phyloP scores from a whole-genome alignment of 2,888 invertebrate species.

The Brenthis daphne region DNA sequence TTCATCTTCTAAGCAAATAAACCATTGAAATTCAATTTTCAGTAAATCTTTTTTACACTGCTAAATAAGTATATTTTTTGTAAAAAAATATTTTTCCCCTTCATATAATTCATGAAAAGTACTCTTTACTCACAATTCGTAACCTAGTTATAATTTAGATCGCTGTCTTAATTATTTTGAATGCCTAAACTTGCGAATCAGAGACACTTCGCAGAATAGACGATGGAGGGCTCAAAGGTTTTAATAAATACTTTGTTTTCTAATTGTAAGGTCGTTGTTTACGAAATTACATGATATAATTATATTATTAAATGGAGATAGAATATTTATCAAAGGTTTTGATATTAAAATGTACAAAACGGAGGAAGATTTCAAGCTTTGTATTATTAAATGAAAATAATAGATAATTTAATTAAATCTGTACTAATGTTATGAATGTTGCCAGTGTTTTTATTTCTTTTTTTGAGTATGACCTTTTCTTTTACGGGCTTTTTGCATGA shows the following conservation, averaged over 20 bases:
- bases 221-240: slow-evolving; percentile 1
- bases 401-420: too few species aligned
- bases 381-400: too few species aligned
- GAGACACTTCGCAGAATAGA: slow-evolving; percentile 10
- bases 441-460: too few species aligned
- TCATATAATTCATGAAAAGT: too few species aligned
- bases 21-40: neutral
- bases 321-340: neutral
- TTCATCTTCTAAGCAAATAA: neutral
- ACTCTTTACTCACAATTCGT: slow-evolving; percentile 9
- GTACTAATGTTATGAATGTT: too few species aligned
- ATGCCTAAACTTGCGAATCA: slow-evolving; percentile 7
- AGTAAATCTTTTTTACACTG: too few species aligned
- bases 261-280: slow-evolving; percentile 3
- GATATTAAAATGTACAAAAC: neutral
- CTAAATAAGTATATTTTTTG: too few species aligned
- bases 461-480: too few species aligned
- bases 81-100: too few species aligned
- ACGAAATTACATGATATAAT: slow-evolving; percentile 12
- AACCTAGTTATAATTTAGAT: slow-evolving; percentile 14
- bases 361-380: too few species aligned
- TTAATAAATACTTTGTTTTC: neutral
- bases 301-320: neutral
- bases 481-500: too few species aligned
- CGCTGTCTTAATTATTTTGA: slow-evolving; percentile 21